A percentile compares a stretch with the other conserved stretches of the same genome.
Conservation (phyloP, 1,140 invertebrate genomes). For the Philotrypesis tridentata region DNA sequence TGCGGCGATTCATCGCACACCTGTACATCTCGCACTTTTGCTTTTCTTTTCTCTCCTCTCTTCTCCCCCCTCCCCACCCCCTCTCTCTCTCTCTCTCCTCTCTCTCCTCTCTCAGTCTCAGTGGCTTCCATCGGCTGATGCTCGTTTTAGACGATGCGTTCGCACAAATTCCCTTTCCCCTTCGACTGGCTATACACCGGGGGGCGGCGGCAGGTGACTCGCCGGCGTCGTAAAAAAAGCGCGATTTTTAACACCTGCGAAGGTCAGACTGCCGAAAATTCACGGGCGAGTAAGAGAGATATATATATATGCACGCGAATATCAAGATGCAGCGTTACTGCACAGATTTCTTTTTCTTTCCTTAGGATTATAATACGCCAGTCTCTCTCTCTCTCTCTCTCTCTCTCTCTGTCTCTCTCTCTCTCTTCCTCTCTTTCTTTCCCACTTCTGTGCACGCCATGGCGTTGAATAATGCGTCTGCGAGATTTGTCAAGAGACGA, state of each 20-base stretch:
- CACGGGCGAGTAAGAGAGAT: not conserved
- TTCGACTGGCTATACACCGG: conserved; percentile 32
- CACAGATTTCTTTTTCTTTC: not conserved
- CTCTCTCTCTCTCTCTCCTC: too few species aligned
- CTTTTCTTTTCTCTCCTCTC: not conserved
- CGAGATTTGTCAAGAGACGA: not conserved
- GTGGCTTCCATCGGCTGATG: not conserved
- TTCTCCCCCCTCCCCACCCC: not conserved
- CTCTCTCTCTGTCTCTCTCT: not conserved
- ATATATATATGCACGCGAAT: too few species aligned
- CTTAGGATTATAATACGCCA: not conserved
- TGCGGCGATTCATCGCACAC: conserved; percentile 9
- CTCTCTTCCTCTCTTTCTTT: not conserved
- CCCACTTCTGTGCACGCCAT: too few species aligned
- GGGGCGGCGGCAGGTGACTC: conserved; percentile 44
- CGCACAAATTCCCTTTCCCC: conserved; percentile 28
- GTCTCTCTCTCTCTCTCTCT: not conserved
- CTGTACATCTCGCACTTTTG: conserved; percentile 2
- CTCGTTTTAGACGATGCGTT: conserved; percentile 21
- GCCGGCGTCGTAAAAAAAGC: conserved; percentile 53
- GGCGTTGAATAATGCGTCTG: not conserved
- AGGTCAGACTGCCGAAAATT: conserved; percentile 55
- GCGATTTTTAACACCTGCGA: conserved; percentile 67
- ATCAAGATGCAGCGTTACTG: not conserved
- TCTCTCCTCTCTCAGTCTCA: too few species aligned